These are phyloP conservation scores for Hucho hucho DNA, from an alignment of 2,113 vertebrate genomes.

Conservation along the genomic window DNA sequence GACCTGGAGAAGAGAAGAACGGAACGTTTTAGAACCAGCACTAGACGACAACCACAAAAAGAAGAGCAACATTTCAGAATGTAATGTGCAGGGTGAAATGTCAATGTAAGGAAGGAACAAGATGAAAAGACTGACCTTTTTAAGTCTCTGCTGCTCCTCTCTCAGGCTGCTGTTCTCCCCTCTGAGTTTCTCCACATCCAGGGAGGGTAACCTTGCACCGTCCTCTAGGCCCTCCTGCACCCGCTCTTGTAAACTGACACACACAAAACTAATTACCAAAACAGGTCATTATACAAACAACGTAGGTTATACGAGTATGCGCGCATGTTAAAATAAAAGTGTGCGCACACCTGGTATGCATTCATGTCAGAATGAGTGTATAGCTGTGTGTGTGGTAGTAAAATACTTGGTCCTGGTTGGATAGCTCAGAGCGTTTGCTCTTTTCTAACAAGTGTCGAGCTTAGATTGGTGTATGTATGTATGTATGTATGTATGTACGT, in stretches of 20 bases:
- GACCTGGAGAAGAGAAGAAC: constrained; percentile 70
- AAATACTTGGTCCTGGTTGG: no score
- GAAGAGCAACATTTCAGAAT: no score
- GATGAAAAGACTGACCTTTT: constrained; percentile 76
- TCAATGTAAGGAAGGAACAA: neutral
- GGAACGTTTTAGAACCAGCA: no score
- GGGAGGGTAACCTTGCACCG: constrained; percentile 69
- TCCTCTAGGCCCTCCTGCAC: constrained; percentile 81
- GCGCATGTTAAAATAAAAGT: neutral
- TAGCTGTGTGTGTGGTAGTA: no score
- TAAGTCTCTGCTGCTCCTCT: constrained; percentile 87
- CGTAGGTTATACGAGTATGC: neutral
- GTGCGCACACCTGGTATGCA: constrained; percentile 1
- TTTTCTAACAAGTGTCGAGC: no score
- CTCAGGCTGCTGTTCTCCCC: constrained; percentile 76
- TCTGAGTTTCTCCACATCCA: constrained; percentile 78
- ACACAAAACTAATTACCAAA: neutral
- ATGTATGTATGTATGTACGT: no score
- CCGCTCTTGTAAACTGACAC: constrained; percentile 85
- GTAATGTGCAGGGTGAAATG: no score
- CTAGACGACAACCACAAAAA: no score
- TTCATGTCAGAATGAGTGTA: neutral
- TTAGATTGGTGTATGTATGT: neutral
- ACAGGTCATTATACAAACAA: neutral
- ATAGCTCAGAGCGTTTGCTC: no score